These are phyloP conservation scores for Aelia acuminata DNA, from an alignment of 2,888 invertebrate species.

Conservation along the genomic window DNA sequence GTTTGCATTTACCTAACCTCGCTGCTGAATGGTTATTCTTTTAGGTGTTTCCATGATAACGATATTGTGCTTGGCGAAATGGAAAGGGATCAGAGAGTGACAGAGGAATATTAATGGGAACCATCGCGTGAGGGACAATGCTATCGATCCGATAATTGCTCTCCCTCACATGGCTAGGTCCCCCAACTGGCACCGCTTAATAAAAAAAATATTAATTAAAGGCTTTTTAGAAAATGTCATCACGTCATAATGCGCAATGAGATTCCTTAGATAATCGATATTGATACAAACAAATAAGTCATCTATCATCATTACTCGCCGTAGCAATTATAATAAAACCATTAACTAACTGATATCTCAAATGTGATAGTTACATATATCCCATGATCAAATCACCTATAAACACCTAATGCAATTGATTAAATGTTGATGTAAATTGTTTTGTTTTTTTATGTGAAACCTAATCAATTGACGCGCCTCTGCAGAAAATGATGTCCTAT, in stretches of 20 bases:
- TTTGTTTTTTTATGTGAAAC: too few species aligned
- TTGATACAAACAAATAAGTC: background rate
- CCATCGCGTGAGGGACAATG: constrained; percentile 26
- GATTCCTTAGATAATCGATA: background rate
- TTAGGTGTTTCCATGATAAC: constrained; percentile 23
- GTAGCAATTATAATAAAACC: background rate
- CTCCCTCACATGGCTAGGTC: background rate
- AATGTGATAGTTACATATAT: too few species aligned
- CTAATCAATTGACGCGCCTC: too few species aligned
- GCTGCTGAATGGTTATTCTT: background rate
- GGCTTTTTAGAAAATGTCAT: constrained; percentile 30
- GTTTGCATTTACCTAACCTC: background rate
- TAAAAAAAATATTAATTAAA: constrained; percentile 15
- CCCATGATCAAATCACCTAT: too few species aligned
- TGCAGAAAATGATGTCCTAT: too few species aligned
- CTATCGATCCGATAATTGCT: constrained; percentile 33
- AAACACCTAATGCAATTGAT: too few species aligned
- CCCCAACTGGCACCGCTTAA: background rate
- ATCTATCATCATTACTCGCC: background rate
- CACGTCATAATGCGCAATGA: constrained; percentile 18
- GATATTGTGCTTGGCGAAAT: constrained; percentile 14
- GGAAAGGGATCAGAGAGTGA: constrained; percentile 18
- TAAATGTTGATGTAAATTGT: too few species aligned
- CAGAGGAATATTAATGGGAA: constrained; percentile 38
- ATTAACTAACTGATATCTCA: background rate